Evolutionary conservation across 2,888 invertebrate species (phyloP), one percentile per base, ranked within the genome.

Genomic region (Serrognathus titanus): DNA sequence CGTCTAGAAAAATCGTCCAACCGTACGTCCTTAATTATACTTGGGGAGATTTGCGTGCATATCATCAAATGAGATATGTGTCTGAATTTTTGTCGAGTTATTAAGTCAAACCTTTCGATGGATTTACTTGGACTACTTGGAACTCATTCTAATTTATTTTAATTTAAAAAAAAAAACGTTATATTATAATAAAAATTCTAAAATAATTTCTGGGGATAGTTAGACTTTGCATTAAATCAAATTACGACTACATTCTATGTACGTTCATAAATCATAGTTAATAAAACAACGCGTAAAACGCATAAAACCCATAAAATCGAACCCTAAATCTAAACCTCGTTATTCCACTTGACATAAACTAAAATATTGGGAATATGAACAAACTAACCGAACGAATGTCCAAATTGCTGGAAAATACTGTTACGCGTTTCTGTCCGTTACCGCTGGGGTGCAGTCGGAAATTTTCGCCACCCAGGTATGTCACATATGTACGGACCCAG

Each of bases 381-480:
- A 61, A 70, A 68, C 63, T 62, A 66, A 67, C 64, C 60, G 66
- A 63, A 57, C 62, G 57, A 63, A 63, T 62, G 61, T 58, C 65
- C 65, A 74, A 72, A 72, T 71, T 69, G 70, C 69, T 71, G 72
- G 72, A 74, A 74, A 74, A 73, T 73, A 69, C 67, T 69, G 72
- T 73, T 72, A 71, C 63, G 53, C 58, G 43, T 54, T 51, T 48
- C 46, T 49, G 50, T 57, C 49, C 53, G 57, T 49, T 53, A 39
- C 57, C 53, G 49, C 43, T 39, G 46, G 53, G 53, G 49, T 39
- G 39, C 47, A 47, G 51, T 56, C 48, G 39, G 46, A 57, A 57
- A 57, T 43, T 53, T 57, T 48, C 36, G 43, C 35, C 57, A 53
- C 48, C 48, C 49, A 57, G 37, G 20, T 31, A 45, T 7, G 11